Percentiles rank a stretch among this genome's conserved stretches.
phyloP scores from a whole-genome alignment of 2,888 invertebrate genomes.

The Bhutanitis thaidina region DNA sequence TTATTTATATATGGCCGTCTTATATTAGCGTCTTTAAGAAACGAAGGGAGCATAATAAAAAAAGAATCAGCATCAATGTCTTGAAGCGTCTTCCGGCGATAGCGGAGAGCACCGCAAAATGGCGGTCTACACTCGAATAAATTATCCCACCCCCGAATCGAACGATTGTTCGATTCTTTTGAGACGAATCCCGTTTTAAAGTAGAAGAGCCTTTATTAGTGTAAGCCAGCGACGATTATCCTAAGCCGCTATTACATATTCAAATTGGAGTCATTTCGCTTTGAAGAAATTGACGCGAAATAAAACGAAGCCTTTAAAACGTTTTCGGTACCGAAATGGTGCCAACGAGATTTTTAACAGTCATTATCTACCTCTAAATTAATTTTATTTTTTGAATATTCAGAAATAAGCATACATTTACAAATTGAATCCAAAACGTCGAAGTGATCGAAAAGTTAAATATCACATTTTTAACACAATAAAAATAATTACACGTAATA shows the following conservation, averaged over 20 bases:
- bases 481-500: too few species aligned
- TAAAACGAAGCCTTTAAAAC: conserved; percentile 73
- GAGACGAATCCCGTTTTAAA: conserved; percentile 71
- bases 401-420: too few species aligned
- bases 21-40: conserved; percentile 78
- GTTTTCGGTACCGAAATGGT: conserved; percentile 49
- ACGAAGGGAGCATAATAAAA: conserved; percentile 77
- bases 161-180: conserved; percentile 78
- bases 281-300: conserved; percentile 78
- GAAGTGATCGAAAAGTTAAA: too few species aligned
- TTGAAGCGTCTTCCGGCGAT: conserved; percentile 75
- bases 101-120: conserved; percentile 71
- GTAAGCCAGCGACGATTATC: conserved; percentile 78
- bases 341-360: conserved; percentile 55
- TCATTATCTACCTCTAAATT: conserved; percentile 10
- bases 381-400: too few species aligned
- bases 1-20: conserved; percentile 78
- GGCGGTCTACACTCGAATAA: conserved; percentile 79
- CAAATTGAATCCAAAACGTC: too few species aligned
- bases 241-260: conserved; percentile 79
- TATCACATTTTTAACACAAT: too few species aligned
- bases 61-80: conserved; percentile 80
- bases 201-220: conserved; percentile 74
- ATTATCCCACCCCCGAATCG: conserved; percentile 70
- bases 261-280: conserved; percentile 78